phyloP scores from a whole-genome alignment of 2,113 vertebrate genomes.

The Sakesphorus luctuosus region DNA sequence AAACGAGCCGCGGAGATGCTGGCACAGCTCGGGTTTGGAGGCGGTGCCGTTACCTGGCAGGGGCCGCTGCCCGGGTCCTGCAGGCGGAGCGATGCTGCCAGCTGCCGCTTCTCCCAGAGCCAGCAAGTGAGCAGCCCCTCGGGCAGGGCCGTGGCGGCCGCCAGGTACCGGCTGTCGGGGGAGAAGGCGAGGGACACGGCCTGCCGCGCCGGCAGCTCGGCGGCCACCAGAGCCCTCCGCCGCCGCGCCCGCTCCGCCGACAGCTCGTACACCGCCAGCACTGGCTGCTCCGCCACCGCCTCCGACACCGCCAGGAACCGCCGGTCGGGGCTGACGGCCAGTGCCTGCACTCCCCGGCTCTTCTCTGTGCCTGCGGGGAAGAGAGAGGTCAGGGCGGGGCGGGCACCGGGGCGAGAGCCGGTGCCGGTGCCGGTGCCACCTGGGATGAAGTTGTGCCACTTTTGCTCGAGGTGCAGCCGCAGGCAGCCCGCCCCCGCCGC shows the following conservation, averaged over 20 bases:
- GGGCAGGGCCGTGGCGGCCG: conserved; percentile 81
- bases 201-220: conserved; percentile 71
- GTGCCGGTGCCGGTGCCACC: conserved; percentile 65
- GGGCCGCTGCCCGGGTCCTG: conserved; percentile 66
- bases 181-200: conserved; percentile 89
- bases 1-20: rapidly evolving
- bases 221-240: conserved; percentile 78
- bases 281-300: conserved; percentile 73
- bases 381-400: not conserved
- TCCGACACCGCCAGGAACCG: conserved; percentile 90
- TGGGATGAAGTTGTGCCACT: conserved; percentile 87
- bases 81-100: conserved; percentile 80
- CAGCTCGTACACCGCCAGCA: conserved; percentile 87
- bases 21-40: not conserved
- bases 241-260: conserved; percentile 80
- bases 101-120: conserved; percentile 91
- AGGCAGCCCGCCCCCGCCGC: conserved; percentile 87
- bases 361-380: conserved; percentile 69
- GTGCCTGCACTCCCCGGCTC: conserved; percentile 81
- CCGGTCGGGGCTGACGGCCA: conserved; percentile 86
- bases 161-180: conserved; percentile 86
- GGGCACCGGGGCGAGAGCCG: rapidly evolving
- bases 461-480: conserved; percentile 83
- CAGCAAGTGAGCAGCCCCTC: conserved; percentile 85
- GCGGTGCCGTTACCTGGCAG: conserved; percentile 80